phyloP scores from a whole-genome alignment of 2,888 invertebrate genomes.

The Boloria euphrosyne region DNA sequence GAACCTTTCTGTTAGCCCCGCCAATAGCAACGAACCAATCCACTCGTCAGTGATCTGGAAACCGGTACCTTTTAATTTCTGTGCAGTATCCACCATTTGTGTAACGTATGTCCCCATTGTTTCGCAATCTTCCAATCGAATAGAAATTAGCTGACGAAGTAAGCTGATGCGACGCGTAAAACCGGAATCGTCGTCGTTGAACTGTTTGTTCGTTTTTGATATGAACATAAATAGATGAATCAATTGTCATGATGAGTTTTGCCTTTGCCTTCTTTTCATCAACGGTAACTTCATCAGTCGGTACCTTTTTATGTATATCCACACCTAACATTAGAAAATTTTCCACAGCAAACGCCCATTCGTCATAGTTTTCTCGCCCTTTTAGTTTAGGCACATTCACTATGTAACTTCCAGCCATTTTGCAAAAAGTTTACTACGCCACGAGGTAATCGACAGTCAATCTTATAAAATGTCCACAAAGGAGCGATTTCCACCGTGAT shows the following conservation, averaged over 20 bases:
- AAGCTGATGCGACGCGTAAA: constrained; percentile 41
- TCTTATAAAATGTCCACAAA: neutral
- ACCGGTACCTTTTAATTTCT: constrained; percentile 39
- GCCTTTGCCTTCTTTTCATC: constrained; percentile 28
- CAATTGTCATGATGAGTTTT: constrained; percentile 32
- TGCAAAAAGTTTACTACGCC: too few species aligned
- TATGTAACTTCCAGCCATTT: too few species aligned
- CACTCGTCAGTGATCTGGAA: constrained; percentile 42
- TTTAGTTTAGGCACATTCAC: too few species aligned
- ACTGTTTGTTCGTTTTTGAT: constrained; percentile 36
- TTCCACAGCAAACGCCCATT: constrained; percentile 36
- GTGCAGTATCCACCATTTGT: constrained; percentile 41
- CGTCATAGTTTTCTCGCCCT: too few species aligned
- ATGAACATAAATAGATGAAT: constrained; percentile 35
- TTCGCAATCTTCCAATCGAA: constrained; percentile 41
- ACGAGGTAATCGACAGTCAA: constrained; percentile 25
- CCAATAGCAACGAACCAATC: constrained; percentile 40
- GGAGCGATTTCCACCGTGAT: constrained; percentile 14
- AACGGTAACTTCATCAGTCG: neutral
- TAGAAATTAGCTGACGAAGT: constrained; percentile 39
- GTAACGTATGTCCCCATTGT: constrained; percentile 43
- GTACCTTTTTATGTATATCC: constrained; percentile 4
- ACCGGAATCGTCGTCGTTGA: constrained; percentile 38
- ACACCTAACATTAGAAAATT: constrained; percentile 37
- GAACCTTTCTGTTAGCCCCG: constrained; percentile 40